Evolutionary conservation across 2,797 vertebrate species (phyloP), one percentile per base, ranked within the genome.

Genomic region (Tarsius wallacei): DNA sequence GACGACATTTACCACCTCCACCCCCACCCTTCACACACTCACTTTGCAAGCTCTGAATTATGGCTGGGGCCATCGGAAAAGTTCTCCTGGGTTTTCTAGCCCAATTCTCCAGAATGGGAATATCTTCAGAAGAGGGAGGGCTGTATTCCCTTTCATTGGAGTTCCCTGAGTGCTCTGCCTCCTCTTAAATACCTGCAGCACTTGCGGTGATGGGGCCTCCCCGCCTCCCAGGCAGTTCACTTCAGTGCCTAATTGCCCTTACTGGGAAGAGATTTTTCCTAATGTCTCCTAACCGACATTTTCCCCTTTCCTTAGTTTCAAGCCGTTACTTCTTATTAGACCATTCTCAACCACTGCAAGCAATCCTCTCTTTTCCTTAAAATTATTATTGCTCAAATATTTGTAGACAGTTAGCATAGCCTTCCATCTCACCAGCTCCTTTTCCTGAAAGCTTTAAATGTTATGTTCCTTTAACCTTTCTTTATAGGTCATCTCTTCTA

Each of bases 261-360:
- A 91, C 98, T 83, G 96, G 93, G 97, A 98, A 98, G 95, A 97
- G 86, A 97, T 97, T 98, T 98, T 98, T 98, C 96, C 98, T 98
- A 97, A 95, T 98, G 94, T 96, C 96, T 89, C 95, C 98, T 97
- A 96, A 96, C 97, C 82, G 86, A 91, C 97, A 97, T 98, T 97
- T 97, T 97, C 96, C 89, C 96, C 96, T 98, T 98, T 98, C 63
- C 93, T 97, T 96, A 97, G 97, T 98, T 90, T 97, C 97, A 93
- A 96, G 96, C 64, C 31, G 85, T 98, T 97, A 94, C 97, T 93
- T 97, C 98, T 98, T 98, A 97, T 98, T 98, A 97, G 91, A 95
- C 93, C 93, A 85, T 94, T 98, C 70, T 17, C 94, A 97, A 96
- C 21, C 81, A 94, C 96, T 78, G 93, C 64, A 95, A 98, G 96